phyloP scores from a whole-genome alignment of 2,888 invertebrate genomes.

The Priocnemis perturbator region DNA sequence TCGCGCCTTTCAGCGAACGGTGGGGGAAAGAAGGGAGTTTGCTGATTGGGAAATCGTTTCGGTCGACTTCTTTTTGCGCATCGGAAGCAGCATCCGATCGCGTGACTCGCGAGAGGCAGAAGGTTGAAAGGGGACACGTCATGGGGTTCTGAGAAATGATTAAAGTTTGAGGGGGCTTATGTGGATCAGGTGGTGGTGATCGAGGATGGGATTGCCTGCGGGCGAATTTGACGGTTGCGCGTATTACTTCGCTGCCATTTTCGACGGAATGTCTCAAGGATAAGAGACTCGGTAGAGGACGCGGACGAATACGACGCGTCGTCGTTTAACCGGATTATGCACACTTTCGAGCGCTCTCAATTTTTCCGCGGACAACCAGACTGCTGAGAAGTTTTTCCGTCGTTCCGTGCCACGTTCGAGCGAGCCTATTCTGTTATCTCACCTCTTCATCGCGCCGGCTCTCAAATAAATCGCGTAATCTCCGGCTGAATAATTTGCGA shows the following conservation, averaged over 20 bases:
- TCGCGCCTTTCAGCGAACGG: too few relatives aligned
- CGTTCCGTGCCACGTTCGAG: too few relatives aligned
- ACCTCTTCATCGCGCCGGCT: too few relatives aligned
- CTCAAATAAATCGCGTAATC: too few relatives aligned
- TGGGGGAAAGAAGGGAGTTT: too few relatives aligned
- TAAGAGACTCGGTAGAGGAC: neutral
- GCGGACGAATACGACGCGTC: neutral
- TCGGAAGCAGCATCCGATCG: conserved; percentile 13
- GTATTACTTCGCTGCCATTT: too few relatives aligned
- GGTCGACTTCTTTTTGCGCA: neutral
- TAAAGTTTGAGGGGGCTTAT: conserved; percentile 33
- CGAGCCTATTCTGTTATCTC: too few relatives aligned
- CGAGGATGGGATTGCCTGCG: neutral
- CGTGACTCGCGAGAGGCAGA: conserved; percentile 39
- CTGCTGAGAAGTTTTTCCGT: too few relatives aligned
- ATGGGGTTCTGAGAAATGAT: conserved; percentile 45
- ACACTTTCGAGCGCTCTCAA: too few relatives aligned
- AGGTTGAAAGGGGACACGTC: conserved; percentile 28
- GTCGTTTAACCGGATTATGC: too few relatives aligned
- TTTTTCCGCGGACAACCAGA: too few relatives aligned
- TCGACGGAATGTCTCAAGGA: neutral
- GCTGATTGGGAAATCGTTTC: neutral
- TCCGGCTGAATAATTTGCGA: too few relatives aligned
- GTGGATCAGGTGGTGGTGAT: conserved; percentile 12
- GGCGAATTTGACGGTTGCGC: neutral